Conservation (phyloP, 2,888 invertebrate genomes). For the Metellina segmentata region DNA sequence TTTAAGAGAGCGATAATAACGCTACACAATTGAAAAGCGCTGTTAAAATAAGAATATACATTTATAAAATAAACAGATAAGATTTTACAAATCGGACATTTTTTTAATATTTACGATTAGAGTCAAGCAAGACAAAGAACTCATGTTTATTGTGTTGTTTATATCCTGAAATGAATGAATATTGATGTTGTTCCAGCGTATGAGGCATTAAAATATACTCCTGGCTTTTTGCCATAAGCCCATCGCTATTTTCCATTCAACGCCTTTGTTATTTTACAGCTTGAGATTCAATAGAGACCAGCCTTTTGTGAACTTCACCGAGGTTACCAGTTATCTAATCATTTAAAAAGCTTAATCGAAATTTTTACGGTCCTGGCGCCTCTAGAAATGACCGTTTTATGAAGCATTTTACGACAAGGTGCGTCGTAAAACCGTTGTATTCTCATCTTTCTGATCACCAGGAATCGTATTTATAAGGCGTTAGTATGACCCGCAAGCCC, state of each 20-base stretch:
- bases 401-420: constrained; percentile 39
- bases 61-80: too few species aligned
- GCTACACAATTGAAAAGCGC: too few species aligned
- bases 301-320: constrained; percentile 2
- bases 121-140: not conserved
- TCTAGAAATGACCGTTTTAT: constrained; percentile 26
- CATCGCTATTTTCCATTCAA: not conserved
- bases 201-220: not conserved
- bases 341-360: constrained; percentile 38
- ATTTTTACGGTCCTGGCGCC: constrained; percentile 22
- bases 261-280: not conserved
- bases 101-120: not conserved
- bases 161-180: too few species aligned
- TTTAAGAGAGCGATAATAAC: too few species aligned
- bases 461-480: constrained; percentile 5
- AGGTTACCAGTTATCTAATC: constrained; percentile 29
- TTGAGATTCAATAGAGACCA: constrained; percentile 10
- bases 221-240: not conserved
- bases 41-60: too few species aligned
- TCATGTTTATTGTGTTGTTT: not conserved
- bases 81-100: not conserved
- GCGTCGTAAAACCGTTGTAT: constrained; percentile 33
- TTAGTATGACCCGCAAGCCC: constrained; percentile 1
- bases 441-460: not conserved
- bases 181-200: too few species aligned